Conservation (phyloP, 2,797 vertebrate genomes). For the Gadopsis marmoratus region DNA sequence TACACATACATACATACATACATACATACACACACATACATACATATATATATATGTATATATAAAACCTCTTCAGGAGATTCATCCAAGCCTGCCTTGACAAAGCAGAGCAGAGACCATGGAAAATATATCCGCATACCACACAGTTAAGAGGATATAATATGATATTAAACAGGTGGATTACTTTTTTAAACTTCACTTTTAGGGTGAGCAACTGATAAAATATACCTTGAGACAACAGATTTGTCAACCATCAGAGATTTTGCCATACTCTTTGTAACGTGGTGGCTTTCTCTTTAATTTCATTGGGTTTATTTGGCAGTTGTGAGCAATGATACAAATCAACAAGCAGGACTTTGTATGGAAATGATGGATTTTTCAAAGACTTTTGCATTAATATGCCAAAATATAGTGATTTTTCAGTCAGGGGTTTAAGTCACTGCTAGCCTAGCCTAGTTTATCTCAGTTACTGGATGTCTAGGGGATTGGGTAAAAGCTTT, state of each 20-base stretch:
- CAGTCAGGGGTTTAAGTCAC: background rate
- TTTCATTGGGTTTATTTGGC: background rate
- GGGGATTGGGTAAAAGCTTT: background rate
- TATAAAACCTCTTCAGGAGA: constrained; percentile 30
- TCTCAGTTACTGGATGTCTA: background rate
- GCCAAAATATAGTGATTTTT: background rate
- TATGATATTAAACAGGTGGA: background rate
- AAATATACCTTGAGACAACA: background rate
- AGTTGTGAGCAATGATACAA: background rate
- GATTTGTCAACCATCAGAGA: background rate
- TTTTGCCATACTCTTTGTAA: background rate
- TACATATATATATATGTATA: too few relatives aligned
- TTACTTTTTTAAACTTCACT: background rate
- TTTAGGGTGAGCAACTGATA: background rate
- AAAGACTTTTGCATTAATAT: background rate
- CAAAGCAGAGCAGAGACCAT: background rate
- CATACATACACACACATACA: too few relatives aligned
- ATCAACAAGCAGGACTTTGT: background rate
- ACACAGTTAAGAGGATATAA: background rate
- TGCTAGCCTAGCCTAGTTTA: background rate
- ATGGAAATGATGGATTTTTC: background rate
- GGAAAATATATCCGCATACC: background rate
- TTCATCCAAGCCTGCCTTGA: background rate
- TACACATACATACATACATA: too few relatives aligned
- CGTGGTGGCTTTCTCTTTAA: background rate